Conservation (phyloP, 2,888 invertebrate genomes). For the Perdita meconis region DNA sequence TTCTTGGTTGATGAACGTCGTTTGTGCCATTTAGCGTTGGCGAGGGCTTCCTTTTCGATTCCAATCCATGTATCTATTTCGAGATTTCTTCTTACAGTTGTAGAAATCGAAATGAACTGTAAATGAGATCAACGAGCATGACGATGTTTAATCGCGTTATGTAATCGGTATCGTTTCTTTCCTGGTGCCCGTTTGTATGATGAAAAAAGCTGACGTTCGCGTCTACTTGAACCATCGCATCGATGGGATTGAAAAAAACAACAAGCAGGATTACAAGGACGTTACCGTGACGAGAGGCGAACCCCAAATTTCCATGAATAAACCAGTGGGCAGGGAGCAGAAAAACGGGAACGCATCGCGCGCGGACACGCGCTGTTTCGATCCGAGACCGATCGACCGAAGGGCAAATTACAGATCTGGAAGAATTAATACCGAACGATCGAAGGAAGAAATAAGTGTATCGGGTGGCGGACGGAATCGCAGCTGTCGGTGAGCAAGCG, state of each 20-base stretch:
- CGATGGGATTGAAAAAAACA: background rate
- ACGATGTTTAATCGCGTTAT: no score
- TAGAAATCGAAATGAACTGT: no score
- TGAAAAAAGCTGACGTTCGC: no score
- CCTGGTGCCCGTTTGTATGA: no score
- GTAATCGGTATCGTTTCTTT: no score
- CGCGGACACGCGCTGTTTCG: slow-evolving; percentile 33
- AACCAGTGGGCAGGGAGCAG: slow-evolving; percentile 2
- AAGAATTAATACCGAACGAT: slow-evolving; percentile 28
- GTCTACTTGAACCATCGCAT: no score
- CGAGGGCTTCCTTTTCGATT: background rate
- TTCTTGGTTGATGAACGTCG: background rate
- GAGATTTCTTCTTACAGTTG: no score
- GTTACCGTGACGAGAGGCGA: background rate
- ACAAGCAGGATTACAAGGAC: background rate
- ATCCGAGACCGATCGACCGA: slow-evolving; percentile 5
- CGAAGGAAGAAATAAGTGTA: slow-evolving; percentile 9
- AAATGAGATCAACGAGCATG: no score
- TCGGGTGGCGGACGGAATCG: slow-evolving; percentile 24
- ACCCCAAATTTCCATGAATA: slow-evolving; percentile 19
- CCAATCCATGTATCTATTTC: no score
- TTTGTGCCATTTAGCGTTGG: background rate
- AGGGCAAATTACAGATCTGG: slow-evolving; percentile 27
- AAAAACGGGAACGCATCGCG: background rate
- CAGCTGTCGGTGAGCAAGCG: slow-evolving; percentile 57